Base-by-base conservation (phyloP, 2,888 invertebrate species). In the Argyra leucocephala region DNA sequence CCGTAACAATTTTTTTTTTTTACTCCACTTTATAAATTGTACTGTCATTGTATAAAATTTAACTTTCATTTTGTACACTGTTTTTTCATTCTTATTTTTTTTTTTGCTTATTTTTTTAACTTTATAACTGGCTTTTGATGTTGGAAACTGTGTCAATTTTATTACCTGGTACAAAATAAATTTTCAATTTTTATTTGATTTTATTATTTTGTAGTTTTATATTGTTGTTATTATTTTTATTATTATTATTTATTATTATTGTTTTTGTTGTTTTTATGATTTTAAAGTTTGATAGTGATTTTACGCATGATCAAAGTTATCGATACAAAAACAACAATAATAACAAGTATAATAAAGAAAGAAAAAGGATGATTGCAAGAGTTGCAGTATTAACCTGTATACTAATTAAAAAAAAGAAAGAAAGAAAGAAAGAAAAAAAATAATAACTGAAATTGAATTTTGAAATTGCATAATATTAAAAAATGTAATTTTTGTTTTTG, bases 141-240 rank as follows among this genome's bases (percentile, higher is more conserved):
- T 48, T 48, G 48, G 48, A 48, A 48, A 48, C 48, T 48, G 48
- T 48, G 48, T 48, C 48, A 48, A 48, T 48, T 48, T 48, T 48
- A 48, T 48, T 48, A 48, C 48, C 48, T 48, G 48, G 48, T 48
- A 48, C n/a, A 48, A 48, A 48, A 48, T 18, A 18, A 48, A 48
- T 31, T 31, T n/a, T n/a, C n/a, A n/a, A n/a, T n/a, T 31, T 31
- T 31, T 31, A 7, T 31, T 31, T 31, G 31, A 5, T 31, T 10
- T 31, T 31, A 31, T 31, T 7, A 18, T 48, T 48, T 18, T 48
- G 5, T 48, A 12, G 5, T n/a, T 18, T 18, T 18, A 6, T 48
- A 12, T 48, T 48, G n/a, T 37, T 15, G 2, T 37, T 37, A 48
- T 48, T 48, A 48, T 48, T n/a, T n/a, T 48, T 48, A 18, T 12